Percentiles rank a stretch among this genome's conserved stretches.
Conservation (phyloP, 30 jellyfish, hydroid and myxozoan species). For the Pelagia noctiluca region DNA sequence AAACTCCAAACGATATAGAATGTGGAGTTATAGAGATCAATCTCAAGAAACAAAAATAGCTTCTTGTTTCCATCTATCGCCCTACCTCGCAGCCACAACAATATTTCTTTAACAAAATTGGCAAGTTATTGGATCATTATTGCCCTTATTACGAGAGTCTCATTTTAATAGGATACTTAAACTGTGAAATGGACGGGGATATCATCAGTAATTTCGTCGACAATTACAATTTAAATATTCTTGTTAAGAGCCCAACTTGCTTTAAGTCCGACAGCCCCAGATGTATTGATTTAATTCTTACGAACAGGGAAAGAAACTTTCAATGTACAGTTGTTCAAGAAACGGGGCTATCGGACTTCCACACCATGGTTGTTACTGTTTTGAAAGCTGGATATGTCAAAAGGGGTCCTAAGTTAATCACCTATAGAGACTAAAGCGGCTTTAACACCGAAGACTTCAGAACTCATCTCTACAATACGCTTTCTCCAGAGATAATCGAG, state of each 20-base stretch:
- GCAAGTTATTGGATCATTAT: conserved; percentile 24
- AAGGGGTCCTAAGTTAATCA: conserved; percentile 50
- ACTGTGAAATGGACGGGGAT: not conserved
- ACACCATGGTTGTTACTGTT: conserved; percentile 35
- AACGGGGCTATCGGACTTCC: conserved; percentile 35
- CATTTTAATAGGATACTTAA: conserved; percentile 18
- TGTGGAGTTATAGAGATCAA: conserved; percentile 31
- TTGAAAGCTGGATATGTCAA: conserved; percentile 33
- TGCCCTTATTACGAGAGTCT: conserved; percentile 12
- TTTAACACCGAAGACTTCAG: too few species aligned
- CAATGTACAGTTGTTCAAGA: conserved; percentile 40
- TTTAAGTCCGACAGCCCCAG: conserved; percentile 62
- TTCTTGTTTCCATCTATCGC: conserved; percentile 23
- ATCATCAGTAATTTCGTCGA: conserved; percentile 6
- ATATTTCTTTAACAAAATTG: conserved; percentile 50
- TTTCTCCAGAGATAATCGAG: too few species aligned
- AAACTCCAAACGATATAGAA: conserved; percentile 44
- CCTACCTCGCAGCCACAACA: conserved; percentile 12
- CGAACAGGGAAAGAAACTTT: conserved; percentile 50
- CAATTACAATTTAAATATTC: conserved; percentile 2
- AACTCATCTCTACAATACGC: too few species aligned
- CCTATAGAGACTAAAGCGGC: too few species aligned
- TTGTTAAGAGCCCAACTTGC: conserved; percentile 68
- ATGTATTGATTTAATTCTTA: conserved; percentile 57
- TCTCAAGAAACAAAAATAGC: conserved; percentile 41